Percentiles rank a stretch among this genome's conserved stretches.
These are phyloP conservation scores for Ylistrum balloti DNA, from an alignment of 1,140 invertebrate species.

Conservation along the genomic window DNA sequence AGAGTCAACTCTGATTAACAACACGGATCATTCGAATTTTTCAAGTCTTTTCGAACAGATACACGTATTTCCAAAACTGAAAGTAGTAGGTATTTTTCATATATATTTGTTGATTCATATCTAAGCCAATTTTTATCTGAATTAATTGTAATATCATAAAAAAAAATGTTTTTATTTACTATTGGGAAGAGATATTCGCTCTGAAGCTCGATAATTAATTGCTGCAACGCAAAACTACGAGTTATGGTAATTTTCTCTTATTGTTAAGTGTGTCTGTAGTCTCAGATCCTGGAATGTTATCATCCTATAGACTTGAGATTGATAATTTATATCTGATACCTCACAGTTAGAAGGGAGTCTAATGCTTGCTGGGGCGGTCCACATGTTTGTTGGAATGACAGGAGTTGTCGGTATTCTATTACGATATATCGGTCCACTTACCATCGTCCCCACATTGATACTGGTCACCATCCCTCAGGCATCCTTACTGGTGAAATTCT, in stretches of 20 bases:
- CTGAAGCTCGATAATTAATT: too few species aligned
- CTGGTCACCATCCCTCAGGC: constrained; percentile 82
- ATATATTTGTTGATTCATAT: too few species aligned
- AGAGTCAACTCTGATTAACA: background rate
- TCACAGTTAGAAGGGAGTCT: constrained; percentile 67
- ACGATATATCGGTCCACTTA: constrained; percentile 83
- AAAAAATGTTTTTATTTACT: too few species aligned
- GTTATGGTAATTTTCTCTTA: too few species aligned
- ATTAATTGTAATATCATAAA: too few species aligned
- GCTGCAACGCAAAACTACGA: too few species aligned
- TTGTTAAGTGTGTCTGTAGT: too few species aligned
- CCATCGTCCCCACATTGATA: constrained; percentile 82
- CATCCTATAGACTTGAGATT: too few species aligned
- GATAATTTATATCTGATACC: too few species aligned
- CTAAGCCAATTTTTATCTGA: too few species aligned
- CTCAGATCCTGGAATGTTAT: too few species aligned
- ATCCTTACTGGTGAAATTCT: constrained; percentile 74
- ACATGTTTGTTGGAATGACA: constrained; percentile 66
- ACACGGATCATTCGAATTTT: background rate
- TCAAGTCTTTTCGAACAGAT: background rate
- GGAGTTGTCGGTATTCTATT: constrained; percentile 77
- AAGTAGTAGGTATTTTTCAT: background rate
- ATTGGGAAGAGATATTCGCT: too few species aligned
- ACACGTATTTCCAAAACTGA: background rate
- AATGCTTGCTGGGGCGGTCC: constrained; percentile 66